A percentile compares a stretch with the other conserved stretches of the same genome.
These are phyloP conservation scores for Ormyrus nitidulus DNA, from an alignment of 2,888 invertebrate species.

Conservation along the genomic window DNA sequence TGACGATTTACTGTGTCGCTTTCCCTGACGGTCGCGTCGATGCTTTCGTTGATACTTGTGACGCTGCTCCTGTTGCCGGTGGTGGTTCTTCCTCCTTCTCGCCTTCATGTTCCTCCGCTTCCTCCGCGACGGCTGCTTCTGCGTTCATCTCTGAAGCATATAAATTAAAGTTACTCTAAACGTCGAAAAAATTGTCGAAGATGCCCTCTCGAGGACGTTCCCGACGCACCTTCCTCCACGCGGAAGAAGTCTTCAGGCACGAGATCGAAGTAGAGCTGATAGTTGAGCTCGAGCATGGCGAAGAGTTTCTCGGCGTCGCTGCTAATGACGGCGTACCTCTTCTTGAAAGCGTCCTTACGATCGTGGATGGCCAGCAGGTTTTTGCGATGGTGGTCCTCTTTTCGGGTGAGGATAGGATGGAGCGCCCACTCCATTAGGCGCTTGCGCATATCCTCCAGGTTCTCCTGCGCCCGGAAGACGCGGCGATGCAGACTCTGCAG, in stretches of 20 bases:
- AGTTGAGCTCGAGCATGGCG: slow-evolving; percentile 80
- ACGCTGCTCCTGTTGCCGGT: too few species aligned
- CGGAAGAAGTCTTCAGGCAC: slow-evolving; percentile 46
- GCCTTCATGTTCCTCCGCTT: too few species aligned
- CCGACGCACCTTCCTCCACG: too few species aligned
- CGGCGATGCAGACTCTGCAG: slow-evolving; percentile 85
- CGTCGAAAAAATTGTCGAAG: too few species aligned
- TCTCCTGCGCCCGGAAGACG: slow-evolving; percentile 82
- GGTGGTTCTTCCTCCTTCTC: too few species aligned
- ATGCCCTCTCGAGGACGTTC: too few species aligned
- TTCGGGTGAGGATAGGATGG: slow-evolving; percentile 85
- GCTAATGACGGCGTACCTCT: slow-evolving; percentile 77
- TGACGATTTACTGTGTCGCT: too few species aligned
- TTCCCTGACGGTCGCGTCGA: too few species aligned
- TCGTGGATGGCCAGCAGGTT: slow-evolving; percentile 79
- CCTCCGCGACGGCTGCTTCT: too few species aligned
- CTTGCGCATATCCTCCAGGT: slow-evolving; percentile 78
- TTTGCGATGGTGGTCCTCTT: slow-evolving; percentile 79
- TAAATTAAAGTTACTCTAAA: too few species aligned
- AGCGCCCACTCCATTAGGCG: slow-evolving; percentile 84
- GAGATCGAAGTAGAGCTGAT: slow-evolving; percentile 83
- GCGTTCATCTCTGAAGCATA: too few species aligned
- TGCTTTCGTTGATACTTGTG: too few species aligned
- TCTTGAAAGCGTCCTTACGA: slow-evolving; percentile 77
- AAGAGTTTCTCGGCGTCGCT: slow-evolving; percentile 79